Percentiles rank a stretch among this genome's conserved stretches.
Evolutionary conservation across 2,888 invertebrate genomes (phyloP).

Genomic region (Diaprepes abbreviatus): DNA sequence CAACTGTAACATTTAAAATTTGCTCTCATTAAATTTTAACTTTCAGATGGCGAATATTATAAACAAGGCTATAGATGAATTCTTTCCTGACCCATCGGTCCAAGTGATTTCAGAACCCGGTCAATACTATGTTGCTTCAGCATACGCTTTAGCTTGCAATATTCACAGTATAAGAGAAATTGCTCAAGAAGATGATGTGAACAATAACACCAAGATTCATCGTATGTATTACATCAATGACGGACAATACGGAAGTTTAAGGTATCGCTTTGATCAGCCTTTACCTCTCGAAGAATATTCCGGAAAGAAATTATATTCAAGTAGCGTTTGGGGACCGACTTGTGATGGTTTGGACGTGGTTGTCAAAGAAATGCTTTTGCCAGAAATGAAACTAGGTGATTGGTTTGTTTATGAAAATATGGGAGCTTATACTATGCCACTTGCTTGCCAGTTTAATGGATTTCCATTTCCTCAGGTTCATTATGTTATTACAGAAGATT

Average conservation of each 20-base stretch:
- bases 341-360: constrained; percentile 94
- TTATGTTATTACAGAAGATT: constrained; percentile 72
- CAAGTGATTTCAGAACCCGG: constrained; percentile 97
- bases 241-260: constrained; percentile 99
- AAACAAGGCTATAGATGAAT: constrained; percentile 82
- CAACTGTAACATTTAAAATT: too few species aligned
- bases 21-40: constrained; percentile 2
- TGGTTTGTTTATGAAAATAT: constrained; percentile 94
- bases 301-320: constrained; percentile 69
- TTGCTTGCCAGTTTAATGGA: constrained; percentile 95
- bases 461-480: constrained; percentile 86
- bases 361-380: constrained; percentile 75
- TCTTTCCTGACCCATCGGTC: constrained; percentile 86
- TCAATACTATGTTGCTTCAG: constrained; percentile 94
- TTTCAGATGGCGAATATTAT: constrained; percentile 81
- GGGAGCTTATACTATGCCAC: constrained; percentile 98
- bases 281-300: constrained; percentile 72
- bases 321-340: constrained; percentile 95
- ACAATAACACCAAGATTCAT: constrained; percentile 56
- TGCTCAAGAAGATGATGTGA: constrained; percentile 24
- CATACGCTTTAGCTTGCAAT: constrained; percentile 91
- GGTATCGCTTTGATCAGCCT: constrained; percentile 87
- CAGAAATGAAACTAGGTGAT: constrained; percentile 84
- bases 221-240: constrained; percentile 99
- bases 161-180: constrained; percentile 83